Evolutionary conservation across 1,140 invertebrate genomes (phyloP), one percentile per base, ranked within the genome.

Genomic region (Drosophila nebulosa): DNA sequence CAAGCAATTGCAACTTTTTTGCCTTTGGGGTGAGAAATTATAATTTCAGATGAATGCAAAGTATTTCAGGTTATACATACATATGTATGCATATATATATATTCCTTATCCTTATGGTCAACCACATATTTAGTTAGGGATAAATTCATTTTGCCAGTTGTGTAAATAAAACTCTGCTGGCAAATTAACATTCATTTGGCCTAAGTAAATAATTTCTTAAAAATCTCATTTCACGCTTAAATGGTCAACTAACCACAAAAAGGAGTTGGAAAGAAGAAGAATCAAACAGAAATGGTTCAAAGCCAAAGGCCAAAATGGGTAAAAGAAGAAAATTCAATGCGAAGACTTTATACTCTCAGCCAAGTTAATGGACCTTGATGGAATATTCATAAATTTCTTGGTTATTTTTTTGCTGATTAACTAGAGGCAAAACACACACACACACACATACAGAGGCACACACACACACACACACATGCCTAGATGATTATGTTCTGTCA

Each of bases 181-280:
- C 24, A 14, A 67, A 36, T 27, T n/a, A 16, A 18, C 32, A 26
- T 46, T 46, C 39, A 46, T 46, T 46, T 46, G 39, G 55, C 65
- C 74, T 79, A 77, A 79, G 60, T 59, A 84, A 84, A 84, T 77
- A 80, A 73, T 57, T 63, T 50, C 55, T 62, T 22, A 72, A 69
- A 62, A 84, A 86, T 79, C 78, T 86, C 78, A 85, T 85, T 85
- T 85, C 66, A 86, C 81, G 80, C 80, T 85, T 61, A 80, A 85
- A 80, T 74, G 69, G 60, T 35, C 30, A 32, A 32, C 30, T 32
- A 68, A 42, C 35, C n/a, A 39, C 50, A 46, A 46, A 46, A 46
- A 46, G 39, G 56, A 64, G 57, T 57, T 57, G 66, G n/a, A n/a
- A n/a, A 30, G 7, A 30, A 30, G 7, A 9, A 69, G 42, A 80